Conservation (phyloP, 2,113 vertebrate genomes). For the Neogobius melanostomus region DNA sequence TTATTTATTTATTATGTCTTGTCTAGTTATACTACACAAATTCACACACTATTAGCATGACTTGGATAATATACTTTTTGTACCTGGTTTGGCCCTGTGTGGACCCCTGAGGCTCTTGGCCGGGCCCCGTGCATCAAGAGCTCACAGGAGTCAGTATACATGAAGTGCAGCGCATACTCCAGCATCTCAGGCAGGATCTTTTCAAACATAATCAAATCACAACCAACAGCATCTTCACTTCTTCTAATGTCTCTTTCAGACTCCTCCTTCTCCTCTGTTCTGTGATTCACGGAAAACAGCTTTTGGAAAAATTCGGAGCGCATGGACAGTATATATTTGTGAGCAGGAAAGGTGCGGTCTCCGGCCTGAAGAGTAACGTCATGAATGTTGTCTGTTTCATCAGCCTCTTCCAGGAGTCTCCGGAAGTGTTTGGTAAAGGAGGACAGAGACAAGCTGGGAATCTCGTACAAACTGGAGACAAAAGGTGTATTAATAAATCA, state of each 20-base stretch:
- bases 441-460: conserved; percentile 87
- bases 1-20: no score
- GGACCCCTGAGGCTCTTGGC: conserved; percentile 72
- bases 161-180: conserved; percentile 86
- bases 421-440: conserved; percentile 87
- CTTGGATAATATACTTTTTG: background rate
- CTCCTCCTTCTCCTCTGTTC: conserved; percentile 64
- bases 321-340: conserved; percentile 90
- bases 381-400: conserved; percentile 93
- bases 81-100: conserved; percentile 62
- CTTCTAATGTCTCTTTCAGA: conserved; percentile 69
- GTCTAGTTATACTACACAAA: no score
- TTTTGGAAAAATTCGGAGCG: conserved; percentile 89
- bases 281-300: conserved; percentile 76
- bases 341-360: conserved; percentile 84
- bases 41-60: no score
- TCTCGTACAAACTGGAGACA: conserved; percentile 86
- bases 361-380: conserved; percentile 92
- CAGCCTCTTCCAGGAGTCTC: conserved; percentile 83
- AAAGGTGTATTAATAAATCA: background rate
- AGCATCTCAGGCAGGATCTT: conserved; percentile 88
- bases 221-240: conserved; percentile 87
- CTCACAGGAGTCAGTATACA: conserved; percentile 93
- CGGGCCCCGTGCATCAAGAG: conserved; percentile 85
- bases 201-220: conserved; percentile 87